A percentile compares a stretch with the other conserved stretches of the same genome.
phyloP scores from a whole-genome alignment of 2,797 vertebrate genomes.

The Cyprinella venusta region DNA sequence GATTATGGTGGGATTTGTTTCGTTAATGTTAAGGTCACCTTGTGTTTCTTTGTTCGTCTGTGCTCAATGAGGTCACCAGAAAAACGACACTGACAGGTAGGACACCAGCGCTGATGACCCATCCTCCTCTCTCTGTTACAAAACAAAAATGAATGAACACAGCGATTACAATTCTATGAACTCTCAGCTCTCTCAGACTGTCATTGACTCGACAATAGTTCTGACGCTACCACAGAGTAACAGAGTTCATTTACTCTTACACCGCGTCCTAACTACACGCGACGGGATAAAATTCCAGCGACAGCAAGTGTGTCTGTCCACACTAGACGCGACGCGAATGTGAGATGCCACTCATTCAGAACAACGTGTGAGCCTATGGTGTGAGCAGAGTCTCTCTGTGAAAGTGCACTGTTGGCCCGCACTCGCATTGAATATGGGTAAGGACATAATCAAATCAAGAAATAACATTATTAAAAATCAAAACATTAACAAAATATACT shows the following conservation, averaged over 20 bases:
- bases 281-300: too few relatives aligned
- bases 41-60: constrained; percentile 87
- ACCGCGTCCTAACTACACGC: too few relatives aligned
- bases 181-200: background rate
- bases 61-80: constrained; percentile 88
- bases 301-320: too few relatives aligned
- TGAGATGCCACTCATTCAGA: too few relatives aligned
- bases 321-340: too few relatives aligned
- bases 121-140: constrained; percentile 75
- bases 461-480: too few relatives aligned
- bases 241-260: background rate
- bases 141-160: constrained; percentile 1
- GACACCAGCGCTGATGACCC: constrained; percentile 84
- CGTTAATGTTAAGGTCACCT: constrained; percentile 75
- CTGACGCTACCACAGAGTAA: background rate
- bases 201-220: background rate
- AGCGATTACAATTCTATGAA: background rate
- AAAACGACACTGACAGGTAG: constrained; percentile 89
- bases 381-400: too few relatives aligned
- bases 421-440: too few relatives aligned
- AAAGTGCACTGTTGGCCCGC: too few relatives aligned
- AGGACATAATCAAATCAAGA: too few relatives aligned
- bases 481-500: too few relatives aligned
- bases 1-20: background rate
- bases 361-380: too few relatives aligned